phyloP scores from a whole-genome alignment of 2,888 invertebrate genomes.

The Hirtodrosophila trivittata region DNA sequence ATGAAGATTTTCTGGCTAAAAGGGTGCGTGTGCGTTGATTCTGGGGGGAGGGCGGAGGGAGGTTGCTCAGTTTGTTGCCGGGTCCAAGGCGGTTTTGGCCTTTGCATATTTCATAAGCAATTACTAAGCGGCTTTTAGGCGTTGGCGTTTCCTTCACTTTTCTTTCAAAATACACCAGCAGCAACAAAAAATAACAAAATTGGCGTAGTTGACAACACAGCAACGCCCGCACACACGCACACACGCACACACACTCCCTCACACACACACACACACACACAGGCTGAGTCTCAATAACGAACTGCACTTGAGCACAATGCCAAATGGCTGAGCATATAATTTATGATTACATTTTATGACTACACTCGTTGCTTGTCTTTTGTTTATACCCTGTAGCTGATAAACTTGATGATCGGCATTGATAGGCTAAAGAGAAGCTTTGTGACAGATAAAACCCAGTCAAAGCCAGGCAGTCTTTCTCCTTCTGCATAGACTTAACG shows the following conservation, averaged over 20 bases:
- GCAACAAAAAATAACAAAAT: conserved; percentile 41
- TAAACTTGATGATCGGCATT: too few species aligned
- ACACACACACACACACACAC: background rate
- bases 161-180: conserved; percentile 35
- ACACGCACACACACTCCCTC: conserved; percentile 1
- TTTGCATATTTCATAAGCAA: conserved; percentile 82
- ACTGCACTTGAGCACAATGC: conserved; percentile 49
- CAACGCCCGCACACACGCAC: conserved; percentile 30
- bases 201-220: conserved; percentile 55
- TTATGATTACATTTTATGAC: conserved; percentile 76
- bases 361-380: conserved; percentile 30
- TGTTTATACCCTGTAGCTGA: background rate
- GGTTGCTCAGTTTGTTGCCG: conserved; percentile 8
- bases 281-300: background rate
- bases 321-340: conserved; percentile 62
- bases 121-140: conserved; percentile 75
- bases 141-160: conserved; percentile 51
- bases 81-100: conserved; percentile 52
- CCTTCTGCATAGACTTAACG: too few species aligned
- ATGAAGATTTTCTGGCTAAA: conserved; percentile 64
- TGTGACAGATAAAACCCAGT: too few species aligned
- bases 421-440: too few species aligned
- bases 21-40: conserved; percentile 60
- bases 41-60: conserved; percentile 5
- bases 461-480: too few species aligned